phyloP scores from a whole-genome alignment of 2,797 vertebrate genomes.

The Chiroxiphia lanceolata region DNA sequence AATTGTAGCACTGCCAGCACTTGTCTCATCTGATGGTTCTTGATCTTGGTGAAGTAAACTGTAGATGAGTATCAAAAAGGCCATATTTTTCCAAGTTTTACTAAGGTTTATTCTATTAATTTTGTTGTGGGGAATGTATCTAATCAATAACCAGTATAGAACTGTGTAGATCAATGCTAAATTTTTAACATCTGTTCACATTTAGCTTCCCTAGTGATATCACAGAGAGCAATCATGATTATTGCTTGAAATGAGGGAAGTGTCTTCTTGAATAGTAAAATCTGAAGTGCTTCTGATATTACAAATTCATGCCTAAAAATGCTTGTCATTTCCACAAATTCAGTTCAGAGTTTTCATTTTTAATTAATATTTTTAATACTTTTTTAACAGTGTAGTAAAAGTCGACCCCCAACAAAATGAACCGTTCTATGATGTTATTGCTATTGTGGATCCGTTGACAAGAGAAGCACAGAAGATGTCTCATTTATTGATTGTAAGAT shows the following conservation, averaged over 20 bases:
- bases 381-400: constrained; percentile 82
- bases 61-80: background rate
- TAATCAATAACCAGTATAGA: background rate
- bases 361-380: background rate
- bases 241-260: background rate
- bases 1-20: background rate
- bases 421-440: constrained; percentile 88
- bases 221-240: background rate
- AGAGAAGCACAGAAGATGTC: constrained; percentile 93
- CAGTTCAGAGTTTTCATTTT: background rate
- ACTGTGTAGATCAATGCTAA: background rate
- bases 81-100: background rate
- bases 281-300: background rate
- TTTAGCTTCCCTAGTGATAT: background rate
- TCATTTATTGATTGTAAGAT: constrained; percentile 88
- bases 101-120: background rate
- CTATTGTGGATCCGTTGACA: constrained; percentile 90
- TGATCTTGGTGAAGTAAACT: background rate
- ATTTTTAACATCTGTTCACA: background rate
- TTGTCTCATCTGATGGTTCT: background rate
- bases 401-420: constrained; percentile 82
- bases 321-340: background rate
- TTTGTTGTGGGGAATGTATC: background rate
- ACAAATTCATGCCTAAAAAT: background rate
- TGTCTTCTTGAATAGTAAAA: background rate